phyloP scores from a whole-genome alignment of 2,797 vertebrate species.

The Orestias chungarensis region DNA sequence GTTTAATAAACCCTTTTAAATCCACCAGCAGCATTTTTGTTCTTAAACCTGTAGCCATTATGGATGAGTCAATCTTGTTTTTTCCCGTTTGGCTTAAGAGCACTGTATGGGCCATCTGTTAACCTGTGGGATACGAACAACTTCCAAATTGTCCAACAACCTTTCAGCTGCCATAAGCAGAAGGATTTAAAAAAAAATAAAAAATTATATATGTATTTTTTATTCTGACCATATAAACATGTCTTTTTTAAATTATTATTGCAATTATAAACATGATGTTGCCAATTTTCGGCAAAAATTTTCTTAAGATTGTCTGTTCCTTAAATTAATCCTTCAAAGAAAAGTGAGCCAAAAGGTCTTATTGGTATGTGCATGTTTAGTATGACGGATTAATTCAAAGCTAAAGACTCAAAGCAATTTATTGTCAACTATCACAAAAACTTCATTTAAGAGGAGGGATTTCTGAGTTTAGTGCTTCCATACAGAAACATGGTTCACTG shows the following conservation, averaged over 20 bases:
- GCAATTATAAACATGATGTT: neutral
- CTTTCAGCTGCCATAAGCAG: slow-evolving; percentile 4
- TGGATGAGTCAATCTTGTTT: slow-evolving; percentile 54
- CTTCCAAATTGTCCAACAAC: slow-evolving; percentile 41
- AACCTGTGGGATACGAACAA: slow-evolving; percentile 37
- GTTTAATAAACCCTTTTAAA: slow-evolving; percentile 1
- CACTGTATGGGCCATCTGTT: slow-evolving; percentile 58
- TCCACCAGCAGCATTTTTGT: slow-evolving; percentile 6
- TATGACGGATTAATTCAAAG: too few species aligned
- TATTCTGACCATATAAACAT: neutral
- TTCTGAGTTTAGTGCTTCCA: too few species aligned
- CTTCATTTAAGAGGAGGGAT: too few species aligned
- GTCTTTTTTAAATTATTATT: neutral
- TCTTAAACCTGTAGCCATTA: slow-evolving; percentile 25
- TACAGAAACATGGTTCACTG: too few species aligned
- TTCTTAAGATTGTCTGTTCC: too few species aligned
- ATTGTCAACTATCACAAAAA: too few species aligned
- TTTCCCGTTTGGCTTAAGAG: slow-evolving; percentile 45
- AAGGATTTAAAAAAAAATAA: neutral
- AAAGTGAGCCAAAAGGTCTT: too few species aligned
- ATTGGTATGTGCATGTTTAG: too few species aligned
- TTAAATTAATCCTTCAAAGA: too few species aligned
- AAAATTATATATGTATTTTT: neutral
- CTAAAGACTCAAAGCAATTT: too few species aligned
- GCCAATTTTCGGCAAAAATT: neutral